Conservation (phyloP, 2,113 vertebrate genomes). For the Camelus bactrianus region DNA sequence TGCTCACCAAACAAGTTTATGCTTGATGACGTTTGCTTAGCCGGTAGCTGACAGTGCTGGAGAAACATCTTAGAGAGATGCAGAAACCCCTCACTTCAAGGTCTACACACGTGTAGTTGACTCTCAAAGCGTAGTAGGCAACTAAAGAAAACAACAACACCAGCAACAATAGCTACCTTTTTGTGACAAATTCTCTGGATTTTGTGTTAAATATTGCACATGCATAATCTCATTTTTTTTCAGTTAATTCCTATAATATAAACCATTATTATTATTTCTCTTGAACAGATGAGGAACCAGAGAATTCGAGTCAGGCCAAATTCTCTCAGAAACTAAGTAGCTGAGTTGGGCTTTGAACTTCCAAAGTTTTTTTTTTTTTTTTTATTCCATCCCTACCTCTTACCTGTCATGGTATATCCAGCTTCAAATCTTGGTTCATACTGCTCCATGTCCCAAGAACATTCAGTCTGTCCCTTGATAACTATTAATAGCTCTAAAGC, state of each 20-base stretch:
- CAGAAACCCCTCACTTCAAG: not conserved
- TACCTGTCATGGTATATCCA: not conserved
- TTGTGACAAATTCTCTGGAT: not conserved
- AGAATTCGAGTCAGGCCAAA: not conserved
- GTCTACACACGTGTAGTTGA: not conserved
- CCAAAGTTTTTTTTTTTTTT: not conserved
- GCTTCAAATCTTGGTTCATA: not conserved
- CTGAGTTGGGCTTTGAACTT: not conserved
- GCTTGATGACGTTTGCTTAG: not conserved
- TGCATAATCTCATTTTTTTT: not conserved
- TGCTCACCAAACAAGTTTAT: not conserved
- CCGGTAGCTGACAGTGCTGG: not conserved
- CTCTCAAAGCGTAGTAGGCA: not conserved
- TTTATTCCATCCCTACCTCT: not conserved
- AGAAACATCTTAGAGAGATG: not conserved
- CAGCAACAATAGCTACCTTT: not conserved
- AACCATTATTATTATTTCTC: not conserved
- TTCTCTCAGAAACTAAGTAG: not conserved
- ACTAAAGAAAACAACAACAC: not conserved
- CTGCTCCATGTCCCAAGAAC: not conserved
- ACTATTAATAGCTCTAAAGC: not conserved
- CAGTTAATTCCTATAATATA: not conserved
- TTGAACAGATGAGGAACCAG: not conserved
- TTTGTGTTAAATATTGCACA: not conserved
- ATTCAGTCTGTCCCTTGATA: not conserved